Conservation (phyloP, 2,113 vertebrate genomes). For the Myanophis thanlyinensis region DNA sequence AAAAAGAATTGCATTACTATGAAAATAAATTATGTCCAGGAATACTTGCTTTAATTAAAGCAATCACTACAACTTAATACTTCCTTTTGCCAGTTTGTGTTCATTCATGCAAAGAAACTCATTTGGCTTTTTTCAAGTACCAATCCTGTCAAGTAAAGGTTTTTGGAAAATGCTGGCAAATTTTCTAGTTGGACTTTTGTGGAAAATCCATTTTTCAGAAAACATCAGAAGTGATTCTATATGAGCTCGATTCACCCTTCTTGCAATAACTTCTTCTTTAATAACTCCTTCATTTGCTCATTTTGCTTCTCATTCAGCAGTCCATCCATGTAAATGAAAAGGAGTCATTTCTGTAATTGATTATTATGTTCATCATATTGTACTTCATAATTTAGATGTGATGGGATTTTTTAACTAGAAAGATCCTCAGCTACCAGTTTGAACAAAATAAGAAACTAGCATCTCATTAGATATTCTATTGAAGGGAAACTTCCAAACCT, state of each 20-base stretch:
- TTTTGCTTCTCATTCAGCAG: neutral
- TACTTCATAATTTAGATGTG: neutral
- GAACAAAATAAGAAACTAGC: neutral
- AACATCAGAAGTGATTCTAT: neutral
- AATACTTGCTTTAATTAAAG: slow-evolving; percentile 37
- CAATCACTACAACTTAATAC: neutral
- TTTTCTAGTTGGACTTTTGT: neutral
- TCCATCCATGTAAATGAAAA: neutral
- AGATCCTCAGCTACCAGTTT: neutral
- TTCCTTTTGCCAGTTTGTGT: neutral
- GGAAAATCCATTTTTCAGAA: neutral
- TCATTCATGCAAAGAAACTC: neutral
- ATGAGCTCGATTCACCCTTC: neutral
- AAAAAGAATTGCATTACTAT: slow-evolving; percentile 8
- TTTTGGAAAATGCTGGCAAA: neutral
- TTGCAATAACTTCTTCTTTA: neutral
- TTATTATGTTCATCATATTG: neutral
- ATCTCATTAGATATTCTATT: neutral
- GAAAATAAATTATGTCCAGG: slow-evolving; percentile 1
- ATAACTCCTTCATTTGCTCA: neutral
- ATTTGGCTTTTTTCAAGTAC: neutral
- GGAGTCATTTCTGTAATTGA: neutral
- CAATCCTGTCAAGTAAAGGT: neutral
- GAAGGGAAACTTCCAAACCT: neutral
- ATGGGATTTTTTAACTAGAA: neutral